Evolutionary conservation across 2,797 vertebrate genomes (phyloP).

Genomic region (Silurus aristotelis): DNA sequence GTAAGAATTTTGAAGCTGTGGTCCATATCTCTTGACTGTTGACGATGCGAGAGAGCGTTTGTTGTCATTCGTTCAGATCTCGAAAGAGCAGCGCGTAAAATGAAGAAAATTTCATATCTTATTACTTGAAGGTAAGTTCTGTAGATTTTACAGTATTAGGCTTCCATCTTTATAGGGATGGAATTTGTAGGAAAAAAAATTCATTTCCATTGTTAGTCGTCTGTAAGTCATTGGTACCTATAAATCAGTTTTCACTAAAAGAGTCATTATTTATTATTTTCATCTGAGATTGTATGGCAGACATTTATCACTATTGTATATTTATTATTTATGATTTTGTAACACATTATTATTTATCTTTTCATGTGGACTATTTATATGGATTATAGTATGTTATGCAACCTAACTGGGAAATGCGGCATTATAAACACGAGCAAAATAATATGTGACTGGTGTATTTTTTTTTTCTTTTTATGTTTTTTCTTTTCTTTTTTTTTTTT

Average conservation of each 20-base stretch:
- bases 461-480: constrained; percentile 64
- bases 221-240: constrained; percentile 55
- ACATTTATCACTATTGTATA: constrained; percentile 80
- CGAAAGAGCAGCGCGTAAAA: constrained; percentile 80
- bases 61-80: constrained; percentile 71
- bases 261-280: constrained; percentile 89
- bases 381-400: constrained; percentile 85
- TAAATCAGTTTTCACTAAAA: constrained; percentile 68
- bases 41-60: constrained; percentile 66
- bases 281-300: constrained; percentile 76
- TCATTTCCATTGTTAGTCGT: constrained; percentile 67
- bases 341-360: constrained; percentile 97
- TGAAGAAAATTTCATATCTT: constrained; percentile 70
- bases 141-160: constrained; percentile 82
- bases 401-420: constrained; percentile 78
- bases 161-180: constrained; percentile 74
- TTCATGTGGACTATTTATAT: constrained; percentile 94
- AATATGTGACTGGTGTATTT: constrained; percentile 85
- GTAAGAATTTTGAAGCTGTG: constrained; percentile 82
- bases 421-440: constrained; percentile 77
- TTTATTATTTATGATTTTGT: constrained; percentile 98
- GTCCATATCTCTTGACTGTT: constrained; percentile 75
- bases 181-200: constrained; percentile 64
- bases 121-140: constrained; percentile 97
- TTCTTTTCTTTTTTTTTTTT: not conserved